Base-by-base conservation (phyloP, 2,113 vertebrate species). In the Naja naja region DNA sequence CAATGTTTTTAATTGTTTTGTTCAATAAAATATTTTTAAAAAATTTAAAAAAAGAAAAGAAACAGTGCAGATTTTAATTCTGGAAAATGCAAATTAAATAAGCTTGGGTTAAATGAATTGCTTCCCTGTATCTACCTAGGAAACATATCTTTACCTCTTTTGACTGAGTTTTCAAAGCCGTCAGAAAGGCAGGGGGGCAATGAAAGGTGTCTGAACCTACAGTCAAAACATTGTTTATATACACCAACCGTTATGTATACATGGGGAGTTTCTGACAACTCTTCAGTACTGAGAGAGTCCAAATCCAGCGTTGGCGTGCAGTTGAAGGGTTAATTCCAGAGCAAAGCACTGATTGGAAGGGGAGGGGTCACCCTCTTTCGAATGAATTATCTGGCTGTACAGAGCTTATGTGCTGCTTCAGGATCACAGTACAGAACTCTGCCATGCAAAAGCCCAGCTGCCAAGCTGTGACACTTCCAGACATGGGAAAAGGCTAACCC, bases 351-450 rank as follows among this genome's bases (percentile, higher is more conserved):
- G 12, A 92, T 30, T 90, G 25, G 91, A 52, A 74, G 85, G 94
- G 93, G 96, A 96, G 96, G 95, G 94, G 96, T 93, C 95, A 92
- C 87, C 94, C 52, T 95, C 90, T 85, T 95, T 91, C 93, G 94
- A 93, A 96, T 95, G 92, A 88, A 93, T 92, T 95, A 92, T 93
- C 60, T 74, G 87, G 93, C 90, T 58, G 53, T 3, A 58, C 55
- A 64, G 45, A 87, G 74, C 92, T 86, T 89, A 89, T 90, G 92
- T 87, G 87, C 1, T 89, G 94, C 93, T 94, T 93, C 89, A 91
- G 95, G 94, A 94, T 92, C 92, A 69, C 74, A 49, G n/a, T 92
- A 34, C 12, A 12, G 86, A 43, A 92, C 25, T 88, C 11, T 90
- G 54, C 55, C n/a, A 39, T 86, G 74, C 5, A 18, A n/a, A 45